These are phyloP conservation scores for Penaeus chinensis DNA, from an alignment of 1,140 invertebrate genomes.

Conservation along the genomic window DNA sequence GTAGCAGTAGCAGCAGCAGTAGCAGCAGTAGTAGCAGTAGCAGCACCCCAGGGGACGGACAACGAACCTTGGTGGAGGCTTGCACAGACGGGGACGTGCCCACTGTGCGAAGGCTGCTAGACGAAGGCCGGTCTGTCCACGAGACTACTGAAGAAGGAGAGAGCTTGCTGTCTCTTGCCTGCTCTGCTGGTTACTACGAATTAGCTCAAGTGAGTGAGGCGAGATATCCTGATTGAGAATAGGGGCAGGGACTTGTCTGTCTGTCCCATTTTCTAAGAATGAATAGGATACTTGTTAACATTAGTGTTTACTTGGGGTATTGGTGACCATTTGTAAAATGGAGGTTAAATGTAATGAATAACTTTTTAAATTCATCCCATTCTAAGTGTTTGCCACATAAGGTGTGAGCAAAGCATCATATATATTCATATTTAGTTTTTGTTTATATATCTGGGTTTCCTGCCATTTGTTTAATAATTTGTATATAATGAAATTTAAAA, in stretches of 20 bases:
- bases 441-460: slow-evolving; percentile 6
- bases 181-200: slow-evolving; percentile 93
- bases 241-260: not conserved
- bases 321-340: no score
- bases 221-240: slow-evolving; percentile 27
- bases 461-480: not conserved
- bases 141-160: slow-evolving; percentile 95
- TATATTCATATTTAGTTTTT: slow-evolving; percentile 32
- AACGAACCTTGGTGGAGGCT: slow-evolving; percentile 79
- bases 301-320: no score
- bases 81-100: slow-evolving; percentile 93
- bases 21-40: slow-evolving; percentile 60
- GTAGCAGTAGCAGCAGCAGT: slow-evolving; percentile 56
- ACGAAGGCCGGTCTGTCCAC: slow-evolving; percentile 88
- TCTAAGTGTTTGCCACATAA: no score
- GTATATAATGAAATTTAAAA: not conserved
- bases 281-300: not conserved
- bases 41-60: slow-evolving; percentile 65
- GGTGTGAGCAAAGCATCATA: slow-evolving; percentile 6
- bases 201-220: slow-evolving; percentile 80
- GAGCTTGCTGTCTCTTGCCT: slow-evolving; percentile 89
- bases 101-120: slow-evolving; percentile 82
- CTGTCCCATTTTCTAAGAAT: not conserved
- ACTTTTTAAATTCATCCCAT: no score
- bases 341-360: no score